These are phyloP conservation scores for Epizoanthus ramosus DNA, from an alignment of 92 coral and sea anemone genomes.

Conservation along the genomic window DNA sequence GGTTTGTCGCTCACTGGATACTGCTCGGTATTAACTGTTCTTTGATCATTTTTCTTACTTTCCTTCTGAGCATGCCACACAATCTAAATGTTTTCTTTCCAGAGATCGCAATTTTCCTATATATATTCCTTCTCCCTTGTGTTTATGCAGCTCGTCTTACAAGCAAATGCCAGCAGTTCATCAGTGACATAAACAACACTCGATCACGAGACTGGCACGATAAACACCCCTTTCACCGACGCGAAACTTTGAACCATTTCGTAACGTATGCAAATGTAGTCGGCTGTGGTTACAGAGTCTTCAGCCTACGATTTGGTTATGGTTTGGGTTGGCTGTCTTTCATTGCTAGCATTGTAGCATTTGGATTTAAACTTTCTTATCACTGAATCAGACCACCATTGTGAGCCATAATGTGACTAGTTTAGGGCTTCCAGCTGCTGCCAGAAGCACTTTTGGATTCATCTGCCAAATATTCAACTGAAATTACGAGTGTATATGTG, in stretches of 20 bases:
- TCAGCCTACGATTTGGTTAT: not conserved
- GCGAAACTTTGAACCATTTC: not conserved
- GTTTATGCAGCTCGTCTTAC: not conserved
- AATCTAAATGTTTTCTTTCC: not conserved
- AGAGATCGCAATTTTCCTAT: not conserved
- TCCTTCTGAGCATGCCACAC: too few species aligned
- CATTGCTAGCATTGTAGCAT: not conserved
- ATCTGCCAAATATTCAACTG: too few species aligned
- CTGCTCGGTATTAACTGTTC: not conserved
- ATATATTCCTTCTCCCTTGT: not conserved
- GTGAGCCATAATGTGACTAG: too few species aligned
- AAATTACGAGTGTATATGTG: too few species aligned
- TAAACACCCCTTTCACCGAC: conserved; percentile 3
- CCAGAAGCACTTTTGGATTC: not conserved
- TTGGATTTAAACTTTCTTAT: not conserved
- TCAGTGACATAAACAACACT: not conserved
- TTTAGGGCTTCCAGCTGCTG: not conserved
- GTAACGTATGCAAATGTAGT: not conserved
- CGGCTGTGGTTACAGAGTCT: not conserved
- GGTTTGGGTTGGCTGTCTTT: not conserved
- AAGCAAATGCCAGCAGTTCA: not conserved
- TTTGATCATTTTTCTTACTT: not conserved
- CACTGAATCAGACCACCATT: too few species aligned
- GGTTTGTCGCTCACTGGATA: not conserved
- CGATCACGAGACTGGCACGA: not conserved